Evolutionary conservation across 1,140 invertebrate genomes (phyloP).

Genomic region (Halesus radiatus): DNA sequence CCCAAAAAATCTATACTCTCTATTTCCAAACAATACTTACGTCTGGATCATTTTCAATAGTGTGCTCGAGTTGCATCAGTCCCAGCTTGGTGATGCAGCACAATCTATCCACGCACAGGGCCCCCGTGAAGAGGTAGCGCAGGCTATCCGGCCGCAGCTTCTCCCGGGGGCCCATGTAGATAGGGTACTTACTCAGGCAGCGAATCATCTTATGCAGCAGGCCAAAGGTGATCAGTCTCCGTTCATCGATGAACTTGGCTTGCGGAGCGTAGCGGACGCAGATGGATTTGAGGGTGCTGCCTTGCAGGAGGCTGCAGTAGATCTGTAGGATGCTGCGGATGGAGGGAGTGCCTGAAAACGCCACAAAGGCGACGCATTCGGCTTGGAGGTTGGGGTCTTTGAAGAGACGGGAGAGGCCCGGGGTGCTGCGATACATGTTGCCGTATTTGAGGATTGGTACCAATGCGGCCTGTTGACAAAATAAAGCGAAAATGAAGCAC

Average conservation of each 20-base stretch:
- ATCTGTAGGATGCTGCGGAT: constrained; percentile 47
- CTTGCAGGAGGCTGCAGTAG: constrained; percentile 61
- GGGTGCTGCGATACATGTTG: constrained; percentile 92
- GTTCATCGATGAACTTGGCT: constrained; percentile 78
- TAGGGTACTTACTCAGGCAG: constrained; percentile 84
- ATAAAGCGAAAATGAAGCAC: constrained; percentile 62
- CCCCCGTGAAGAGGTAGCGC: constrained; percentile 83
- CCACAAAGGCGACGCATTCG: constrained; percentile 81
- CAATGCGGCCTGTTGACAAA: constrained; percentile 75
- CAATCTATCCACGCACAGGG: constrained; percentile 88
- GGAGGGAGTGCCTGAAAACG: constrained; percentile 60
- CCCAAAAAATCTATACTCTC: no score
- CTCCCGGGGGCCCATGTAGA: constrained; percentile 65
- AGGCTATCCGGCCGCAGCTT: constrained; percentile 64
- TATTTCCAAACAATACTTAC: constrained; percentile 89
- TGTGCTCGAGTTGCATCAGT: constrained; percentile 85
- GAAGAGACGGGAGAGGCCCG: constrained; percentile 82
- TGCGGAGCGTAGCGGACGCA: constrained; percentile 76
- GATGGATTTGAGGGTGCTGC: constrained; percentile 87
- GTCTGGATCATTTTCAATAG: constrained; percentile 88
- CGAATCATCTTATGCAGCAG: constrained; percentile 88
- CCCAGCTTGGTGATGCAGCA: constrained; percentile 89
- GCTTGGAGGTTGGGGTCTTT: constrained; percentile 80
- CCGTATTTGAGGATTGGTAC: constrained; percentile 95
- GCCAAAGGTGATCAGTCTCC: constrained; percentile 93